These are phyloP conservation scores for Taxidea taxus DNA, from an alignment of 2,113 vertebrate genomes.

Conservation along the genomic window DNA sequence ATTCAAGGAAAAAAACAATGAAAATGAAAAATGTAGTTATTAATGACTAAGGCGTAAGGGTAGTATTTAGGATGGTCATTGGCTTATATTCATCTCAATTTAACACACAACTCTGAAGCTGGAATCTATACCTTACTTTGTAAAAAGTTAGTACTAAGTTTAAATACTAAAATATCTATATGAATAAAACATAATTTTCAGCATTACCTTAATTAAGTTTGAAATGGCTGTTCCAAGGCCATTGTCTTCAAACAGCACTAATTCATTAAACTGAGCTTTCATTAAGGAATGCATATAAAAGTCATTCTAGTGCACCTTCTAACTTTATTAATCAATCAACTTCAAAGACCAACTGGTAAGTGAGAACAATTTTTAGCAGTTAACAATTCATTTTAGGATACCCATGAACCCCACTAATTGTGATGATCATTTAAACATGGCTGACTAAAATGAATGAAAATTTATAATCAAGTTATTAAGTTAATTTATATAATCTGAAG, in stretches of 20 bases:
- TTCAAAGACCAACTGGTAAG: conserved; percentile 42
- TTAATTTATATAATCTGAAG: conserved; percentile 1
- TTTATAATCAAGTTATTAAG: background rate
- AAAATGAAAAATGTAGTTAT: background rate
- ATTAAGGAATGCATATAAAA: conserved; percentile 66
- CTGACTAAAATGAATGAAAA: conserved; percentile 44
- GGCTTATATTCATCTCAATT: conserved; percentile 1
- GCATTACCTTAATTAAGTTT: conserved; percentile 50
- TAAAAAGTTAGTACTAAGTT: conserved; percentile 6
- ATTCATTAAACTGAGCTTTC: conserved; percentile 72
- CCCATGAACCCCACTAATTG: conserved; percentile 12
- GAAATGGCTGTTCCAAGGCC: conserved; percentile 33
- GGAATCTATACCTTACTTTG: background rate
- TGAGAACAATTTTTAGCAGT: conserved; percentile 60
- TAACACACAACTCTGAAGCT: conserved; percentile 1
- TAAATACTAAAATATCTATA: conserved; percentile 33
- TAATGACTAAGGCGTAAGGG: background rate
- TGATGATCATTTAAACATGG: conserved; percentile 56
- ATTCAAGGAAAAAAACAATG: background rate
- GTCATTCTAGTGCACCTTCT: conserved; percentile 68
- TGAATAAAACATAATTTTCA: conserved; percentile 16
- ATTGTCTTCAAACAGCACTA: conserved; percentile 63
- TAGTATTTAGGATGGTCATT: background rate
- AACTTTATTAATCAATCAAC: conserved; percentile 82
- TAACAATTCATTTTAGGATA: conserved; percentile 44